Conservation (phyloP, 2,888 invertebrate genomes). For the Parnassius glacialis region DNA sequence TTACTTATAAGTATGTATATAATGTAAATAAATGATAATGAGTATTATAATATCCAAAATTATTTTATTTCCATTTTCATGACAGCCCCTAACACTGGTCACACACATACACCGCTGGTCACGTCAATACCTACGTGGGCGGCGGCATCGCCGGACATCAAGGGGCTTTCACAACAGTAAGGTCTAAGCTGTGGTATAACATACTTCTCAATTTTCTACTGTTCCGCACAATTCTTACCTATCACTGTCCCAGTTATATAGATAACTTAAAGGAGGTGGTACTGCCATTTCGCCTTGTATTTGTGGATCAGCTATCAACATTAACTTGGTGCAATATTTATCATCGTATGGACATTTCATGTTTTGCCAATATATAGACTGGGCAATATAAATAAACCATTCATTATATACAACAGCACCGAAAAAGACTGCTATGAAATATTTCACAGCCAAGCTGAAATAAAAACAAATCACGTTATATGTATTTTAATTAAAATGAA, state of each 20-base stretch:
- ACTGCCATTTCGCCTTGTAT: slow-evolving; percentile 91
- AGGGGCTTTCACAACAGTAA: too few relatives aligned
- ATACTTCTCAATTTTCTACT: too few relatives aligned
- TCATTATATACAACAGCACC: slow-evolving; percentile 76
- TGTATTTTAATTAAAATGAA: slow-evolving; percentile 2
- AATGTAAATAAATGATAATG: too few relatives aligned
- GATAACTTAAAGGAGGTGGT: slow-evolving; percentile 82
- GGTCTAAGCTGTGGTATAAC: too few relatives aligned
- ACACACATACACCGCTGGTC: too few relatives aligned
- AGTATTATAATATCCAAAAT: too few relatives aligned
- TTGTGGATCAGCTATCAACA: slow-evolving; percentile 95
- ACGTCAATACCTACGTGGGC: too few relatives aligned
- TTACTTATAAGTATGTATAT: too few relatives aligned
- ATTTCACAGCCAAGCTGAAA: slow-evolving; percentile 56
- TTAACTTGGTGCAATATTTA: slow-evolving; percentile 81
- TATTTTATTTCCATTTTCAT: too few relatives aligned
- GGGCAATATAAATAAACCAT: slow-evolving; percentile 73
- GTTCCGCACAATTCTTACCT: slow-evolving; percentile 76
- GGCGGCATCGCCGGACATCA: too few relatives aligned
- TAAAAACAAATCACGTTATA: background rate
- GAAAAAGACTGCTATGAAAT: slow-evolving; percentile 47
- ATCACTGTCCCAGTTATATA: slow-evolving; percentile 94
- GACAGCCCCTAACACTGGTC: too few relatives aligned
- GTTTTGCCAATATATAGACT: slow-evolving; percentile 64
- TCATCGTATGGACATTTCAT: slow-evolving; percentile 67